These are phyloP conservation scores for Augochlora pura DNA, from an alignment of 1,140 invertebrate species.

Conservation along the genomic window DNA sequence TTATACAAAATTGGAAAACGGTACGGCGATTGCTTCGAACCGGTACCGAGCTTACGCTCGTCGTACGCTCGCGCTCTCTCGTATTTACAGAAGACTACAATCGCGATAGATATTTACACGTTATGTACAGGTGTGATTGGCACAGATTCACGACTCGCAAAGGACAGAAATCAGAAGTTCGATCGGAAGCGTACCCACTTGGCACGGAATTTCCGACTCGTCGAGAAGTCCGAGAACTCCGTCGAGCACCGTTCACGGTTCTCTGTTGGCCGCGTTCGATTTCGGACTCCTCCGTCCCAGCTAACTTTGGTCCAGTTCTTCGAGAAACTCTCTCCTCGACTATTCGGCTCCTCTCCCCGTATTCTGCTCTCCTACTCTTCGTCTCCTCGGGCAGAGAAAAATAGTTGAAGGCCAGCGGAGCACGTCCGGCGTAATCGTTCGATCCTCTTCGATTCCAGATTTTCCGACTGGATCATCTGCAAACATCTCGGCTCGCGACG, in stretches of 20 bases:
- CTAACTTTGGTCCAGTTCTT: slow-evolving; percentile 9
- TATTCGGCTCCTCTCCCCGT: too few relatives aligned
- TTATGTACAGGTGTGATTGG: slow-evolving; percentile 59
- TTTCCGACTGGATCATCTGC: too few relatives aligned
- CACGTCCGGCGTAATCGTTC: too few relatives aligned
- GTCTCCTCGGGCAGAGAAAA: too few relatives aligned
- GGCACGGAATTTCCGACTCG: background rate
- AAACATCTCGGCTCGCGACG: too few relatives aligned
- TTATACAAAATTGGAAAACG: slow-evolving; percentile 75
- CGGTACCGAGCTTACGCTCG: background rate
- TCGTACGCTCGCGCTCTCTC: background rate
- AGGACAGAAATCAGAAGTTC: background rate
- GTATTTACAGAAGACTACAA: too few relatives aligned
- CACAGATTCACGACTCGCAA: slow-evolving; percentile 34
- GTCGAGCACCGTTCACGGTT: background rate
- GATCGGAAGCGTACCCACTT: background rate
- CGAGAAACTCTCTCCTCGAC: background rate
- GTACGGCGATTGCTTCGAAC: background rate
- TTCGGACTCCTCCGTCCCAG: background rate
- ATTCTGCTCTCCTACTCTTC: too few relatives aligned
- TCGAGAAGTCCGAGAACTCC: background rate
- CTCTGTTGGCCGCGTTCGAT: background rate
- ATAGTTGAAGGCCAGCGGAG: too few relatives aligned
- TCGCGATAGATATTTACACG: slow-evolving; percentile 46
- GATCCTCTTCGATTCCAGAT: too few relatives aligned